A percentile compares a stretch with the other conserved stretches of the same genome.
Evolutionary conservation across 2,113 vertebrate species (phyloP).

Genomic region (Antechinus flavipes): DNA sequence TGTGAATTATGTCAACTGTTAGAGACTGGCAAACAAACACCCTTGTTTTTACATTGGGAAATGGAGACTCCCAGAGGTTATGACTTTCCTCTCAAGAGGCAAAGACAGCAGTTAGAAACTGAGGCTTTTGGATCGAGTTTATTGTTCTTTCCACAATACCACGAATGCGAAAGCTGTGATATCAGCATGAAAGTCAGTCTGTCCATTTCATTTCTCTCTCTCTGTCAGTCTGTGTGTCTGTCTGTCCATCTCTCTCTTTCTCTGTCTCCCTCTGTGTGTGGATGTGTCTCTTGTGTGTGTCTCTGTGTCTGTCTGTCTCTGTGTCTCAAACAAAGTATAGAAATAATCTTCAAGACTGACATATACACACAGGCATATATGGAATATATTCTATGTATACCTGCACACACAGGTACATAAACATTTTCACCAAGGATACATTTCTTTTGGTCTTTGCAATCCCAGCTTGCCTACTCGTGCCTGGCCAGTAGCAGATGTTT

Average conservation of each 20-base stretch:
- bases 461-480: neutral
- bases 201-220: neutral
- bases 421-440: neutral
- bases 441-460: neutral
- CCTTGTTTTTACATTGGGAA: neutral
- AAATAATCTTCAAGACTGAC: neutral
- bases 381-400: neutral
- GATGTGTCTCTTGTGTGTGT: no score
- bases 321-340: neutral
- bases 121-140: neutral
- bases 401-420: neutral
- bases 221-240: neutral
- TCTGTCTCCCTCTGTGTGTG: no score
- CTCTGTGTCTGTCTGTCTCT: no score
- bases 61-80: neutral
- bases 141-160: neutral
- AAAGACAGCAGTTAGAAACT: neutral
- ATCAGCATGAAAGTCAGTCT: neutral
- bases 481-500: fast-evolving
- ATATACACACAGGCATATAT: neutral
- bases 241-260: no score
- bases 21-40: neutral
- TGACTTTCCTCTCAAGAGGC: no score
- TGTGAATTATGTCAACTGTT: neutral
- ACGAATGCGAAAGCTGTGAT: neutral